Percentiles rank a stretch among this genome's conserved stretches.
Conservation (phyloP, 2,888 invertebrate genomes). For the Lasioglossum lativentre region DNA sequence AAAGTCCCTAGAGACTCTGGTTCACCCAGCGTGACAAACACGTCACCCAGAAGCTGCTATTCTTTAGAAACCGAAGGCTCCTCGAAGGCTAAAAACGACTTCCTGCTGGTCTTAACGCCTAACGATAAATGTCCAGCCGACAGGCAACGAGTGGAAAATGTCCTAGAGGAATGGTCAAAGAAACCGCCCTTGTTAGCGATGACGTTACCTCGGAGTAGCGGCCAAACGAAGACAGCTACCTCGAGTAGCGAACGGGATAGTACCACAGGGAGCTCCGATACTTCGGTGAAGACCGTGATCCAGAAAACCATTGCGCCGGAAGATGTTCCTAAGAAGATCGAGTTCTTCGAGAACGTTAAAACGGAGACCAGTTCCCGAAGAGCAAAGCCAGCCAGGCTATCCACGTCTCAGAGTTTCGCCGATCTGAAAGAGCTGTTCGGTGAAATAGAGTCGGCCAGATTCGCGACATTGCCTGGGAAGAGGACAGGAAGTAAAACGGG, state of each 20-base stretch:
- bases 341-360: conserved; percentile 92
- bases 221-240: conserved; percentile 76
- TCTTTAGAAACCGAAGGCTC: conserved; percentile 50
- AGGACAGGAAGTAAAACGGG: conserved; percentile 64
- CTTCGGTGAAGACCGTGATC: conserved; percentile 90
- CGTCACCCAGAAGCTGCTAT: conserved; percentile 60
- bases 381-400: conserved; percentile 73
- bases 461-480: conserved; percentile 77
- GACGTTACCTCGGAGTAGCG: neutral
- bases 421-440: conserved; percentile 94
- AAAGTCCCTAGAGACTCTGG: conserved; percentile 54
- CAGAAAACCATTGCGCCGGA: conserved; percentile 86
- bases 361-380: conserved; percentile 72
- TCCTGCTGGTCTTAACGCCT: conserved; percentile 84
- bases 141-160: conserved; percentile 81
- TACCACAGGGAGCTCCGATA: conserved; percentile 88
- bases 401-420: conserved; percentile 89
- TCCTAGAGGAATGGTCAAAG: conserved; percentile 85
- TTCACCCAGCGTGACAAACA: conserved; percentile 40
- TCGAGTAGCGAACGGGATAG: conserved; percentile 90
- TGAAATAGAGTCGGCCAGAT: conserved; percentile 88
- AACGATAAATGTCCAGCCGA: conserved; percentile 75
- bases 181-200: conserved; percentile 79
- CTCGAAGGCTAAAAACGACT: conserved; percentile 81
- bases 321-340: conserved; percentile 90